Conservation (phyloP, 92 coral and sea anemone genomes). For the Hydrozoanthus gracilis region DNA sequence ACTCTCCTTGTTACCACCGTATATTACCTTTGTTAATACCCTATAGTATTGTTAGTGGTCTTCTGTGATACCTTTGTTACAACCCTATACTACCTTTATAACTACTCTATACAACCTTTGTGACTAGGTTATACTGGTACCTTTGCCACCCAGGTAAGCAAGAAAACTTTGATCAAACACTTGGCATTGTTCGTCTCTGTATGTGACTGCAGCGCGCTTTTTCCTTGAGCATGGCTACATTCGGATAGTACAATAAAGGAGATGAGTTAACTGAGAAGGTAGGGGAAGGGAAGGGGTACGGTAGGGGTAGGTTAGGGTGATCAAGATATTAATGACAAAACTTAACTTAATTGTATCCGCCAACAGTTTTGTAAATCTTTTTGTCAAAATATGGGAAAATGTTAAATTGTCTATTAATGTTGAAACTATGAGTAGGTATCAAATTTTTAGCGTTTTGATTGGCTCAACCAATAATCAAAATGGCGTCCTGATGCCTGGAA, state of each 20-base stretch:
- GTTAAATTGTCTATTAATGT: too few species aligned
- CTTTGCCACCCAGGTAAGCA: constrained; percentile 10
- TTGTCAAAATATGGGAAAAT: too few species aligned
- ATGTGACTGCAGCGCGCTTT: constrained; percentile 36
- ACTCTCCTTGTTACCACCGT: too few species aligned
- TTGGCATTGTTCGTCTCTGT: constrained; percentile 48
- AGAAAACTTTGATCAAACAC: not conserved
- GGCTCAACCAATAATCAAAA: too few species aligned
- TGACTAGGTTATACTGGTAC: not conserved
- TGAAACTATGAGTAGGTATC: too few species aligned
- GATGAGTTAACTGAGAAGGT: not conserved
- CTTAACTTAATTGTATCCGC: too few species aligned
- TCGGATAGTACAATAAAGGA: not conserved
- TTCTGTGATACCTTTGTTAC: too few species aligned
- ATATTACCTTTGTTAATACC: too few species aligned
- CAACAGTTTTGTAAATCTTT: too few species aligned
- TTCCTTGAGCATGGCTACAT: constrained; percentile 13
- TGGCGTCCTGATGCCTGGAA: too few species aligned
- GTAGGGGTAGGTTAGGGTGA: not conserved
- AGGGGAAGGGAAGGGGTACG: not conserved
- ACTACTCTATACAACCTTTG: not conserved
- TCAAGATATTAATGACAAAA: not conserved
- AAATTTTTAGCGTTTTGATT: too few species aligned
- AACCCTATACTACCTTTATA: not conserved
- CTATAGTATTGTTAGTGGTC: too few species aligned